phyloP scores from a whole-genome alignment of 2,113 vertebrate genomes.

The Stercorarius parasiticus region DNA sequence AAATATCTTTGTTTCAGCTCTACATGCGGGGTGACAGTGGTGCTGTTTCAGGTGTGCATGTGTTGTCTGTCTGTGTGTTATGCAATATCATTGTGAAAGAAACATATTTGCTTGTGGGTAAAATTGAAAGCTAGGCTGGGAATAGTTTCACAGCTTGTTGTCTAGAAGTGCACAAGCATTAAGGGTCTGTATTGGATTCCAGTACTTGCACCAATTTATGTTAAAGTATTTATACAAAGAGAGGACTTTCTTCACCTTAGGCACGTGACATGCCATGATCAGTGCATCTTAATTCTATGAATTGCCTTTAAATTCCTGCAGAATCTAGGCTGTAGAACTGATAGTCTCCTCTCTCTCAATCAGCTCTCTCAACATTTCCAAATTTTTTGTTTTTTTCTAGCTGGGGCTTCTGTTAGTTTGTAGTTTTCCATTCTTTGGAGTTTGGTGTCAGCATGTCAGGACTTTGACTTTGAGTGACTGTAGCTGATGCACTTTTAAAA shows the following conservation, averaged over 20 bases:
- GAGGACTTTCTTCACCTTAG: neutral
- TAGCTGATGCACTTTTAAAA: neutral
- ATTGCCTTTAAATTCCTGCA: neutral
- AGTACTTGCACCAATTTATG: neutral
- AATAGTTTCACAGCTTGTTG: neutral
- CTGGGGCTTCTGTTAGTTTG: neutral
- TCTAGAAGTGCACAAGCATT: neutral
- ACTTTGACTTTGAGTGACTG: neutral
- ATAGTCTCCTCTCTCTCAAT: neutral
- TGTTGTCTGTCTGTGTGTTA: neutral
- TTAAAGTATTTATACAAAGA: neutral
- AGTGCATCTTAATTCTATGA: neutral
- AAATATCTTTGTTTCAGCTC: neutral
- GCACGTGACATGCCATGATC: fast-evolving
- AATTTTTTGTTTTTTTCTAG: neutral
- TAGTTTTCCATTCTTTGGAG: neutral
- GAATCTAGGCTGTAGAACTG: neutral
- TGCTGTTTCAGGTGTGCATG: neutral
- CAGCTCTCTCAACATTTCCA: neutral
- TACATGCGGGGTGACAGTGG: neutral
- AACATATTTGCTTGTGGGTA: neutral
- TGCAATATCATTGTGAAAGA: neutral
- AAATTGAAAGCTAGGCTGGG: neutral
- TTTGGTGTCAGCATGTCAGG: neutral
- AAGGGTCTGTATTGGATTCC: neutral